phyloP scores from a whole-genome alignment of 2,888 invertebrate species.

The Monochamus alternatus region DNA sequence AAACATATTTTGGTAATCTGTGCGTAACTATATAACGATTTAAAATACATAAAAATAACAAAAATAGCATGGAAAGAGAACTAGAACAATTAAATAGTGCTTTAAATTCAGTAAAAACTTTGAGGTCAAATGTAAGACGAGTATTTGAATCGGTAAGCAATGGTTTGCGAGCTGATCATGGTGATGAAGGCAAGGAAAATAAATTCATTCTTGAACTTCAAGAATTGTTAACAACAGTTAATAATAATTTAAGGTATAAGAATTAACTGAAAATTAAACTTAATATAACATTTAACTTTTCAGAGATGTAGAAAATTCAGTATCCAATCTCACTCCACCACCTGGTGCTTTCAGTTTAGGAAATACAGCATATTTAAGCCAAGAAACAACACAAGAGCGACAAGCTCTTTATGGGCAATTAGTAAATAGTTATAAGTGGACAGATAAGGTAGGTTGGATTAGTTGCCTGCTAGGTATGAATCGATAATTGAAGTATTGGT shows the following conservation, averaged over 20 bases:
- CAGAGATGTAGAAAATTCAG: conserved; percentile 86
- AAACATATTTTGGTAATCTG: too few species aligned
- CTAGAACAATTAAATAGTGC: conserved; percentile 84
- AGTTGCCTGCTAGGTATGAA: too few species aligned
- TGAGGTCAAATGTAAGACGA: conserved; percentile 88
- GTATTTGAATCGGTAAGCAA: conserved; percentile 90
- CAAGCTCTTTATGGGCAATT: conserved; percentile 90
- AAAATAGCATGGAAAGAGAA: conserved; percentile 64
- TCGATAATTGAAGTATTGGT: too few species aligned
- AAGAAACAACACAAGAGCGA: conserved; percentile 93
- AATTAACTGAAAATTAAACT: not conserved
- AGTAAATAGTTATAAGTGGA: conserved; percentile 94
- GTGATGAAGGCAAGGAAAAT: conserved; percentile 85
- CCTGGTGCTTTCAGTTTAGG: conserved; percentile 88
- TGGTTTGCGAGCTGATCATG: conserved; percentile 85
- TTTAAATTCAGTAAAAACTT: conserved; percentile 82
- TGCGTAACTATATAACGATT: too few species aligned
- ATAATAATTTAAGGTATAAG: conserved; percentile 81
- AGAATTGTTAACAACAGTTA: conserved; percentile 85
- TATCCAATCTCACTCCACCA: conserved; percentile 81
- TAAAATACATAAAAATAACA: too few species aligned
- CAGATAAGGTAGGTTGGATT: conserved; percentile 80
- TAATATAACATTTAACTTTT: not conserved
- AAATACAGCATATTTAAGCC: conserved; percentile 88
- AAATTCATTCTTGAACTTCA: conserved; percentile 85